Evolutionary conservation across 37 sponge, comb jelly and placozoan genomes (phyloP), one percentile per base, ranked within the genome.

Genomic region (Ephydatia muelleri): DNA sequence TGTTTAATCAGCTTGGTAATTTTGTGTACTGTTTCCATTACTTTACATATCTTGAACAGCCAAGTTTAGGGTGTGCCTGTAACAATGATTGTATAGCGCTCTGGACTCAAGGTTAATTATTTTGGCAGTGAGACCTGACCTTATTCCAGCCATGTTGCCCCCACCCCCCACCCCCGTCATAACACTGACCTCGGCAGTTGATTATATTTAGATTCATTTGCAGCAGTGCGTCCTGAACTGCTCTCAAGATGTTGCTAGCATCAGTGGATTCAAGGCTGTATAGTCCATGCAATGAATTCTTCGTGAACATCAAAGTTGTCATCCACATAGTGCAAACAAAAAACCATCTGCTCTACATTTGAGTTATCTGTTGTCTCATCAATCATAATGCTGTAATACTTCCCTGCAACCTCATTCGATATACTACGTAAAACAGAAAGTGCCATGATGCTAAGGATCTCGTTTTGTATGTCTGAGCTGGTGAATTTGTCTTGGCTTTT

Each of bases 1-100:
- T 83, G 83, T 74, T 91, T 91, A 0, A 83, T 82, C 22, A 91
- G 72, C 64, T 86, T 91, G 0, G 80, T 65, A 16, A 91, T 86
- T 37, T 91, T 87, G n/a, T n/a, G n/a, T n/a, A n/a, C n/a, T n/a
- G n/a, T n/a, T n/a, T n/a, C n/a, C n/a, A n/a, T 65, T 81, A 77
- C 67, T 84, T 22, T 84, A 23, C 25, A 81, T 49, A 39, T 89
- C 89, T 23, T 84, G 84, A 34, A 57, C 77, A 49, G 84, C 82
- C 0, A 89, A 68, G 32, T 90, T 90, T 38, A 84, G 33, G 3
- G 85, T 85, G 38, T 88, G 80, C 39, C 84, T 80, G 70, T 88
- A 88, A 36, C 84, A 88, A 48, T 83, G 84, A 34, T 84, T 83
- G 73, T 83, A 83, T 13, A 88, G 68, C 37, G 84, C 89, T 2